A percentile compares a stretch with the other conserved stretches of the same genome.
Conservation (phyloP, 2,888 invertebrate genomes). For the Danaus chrysippus region DNA sequence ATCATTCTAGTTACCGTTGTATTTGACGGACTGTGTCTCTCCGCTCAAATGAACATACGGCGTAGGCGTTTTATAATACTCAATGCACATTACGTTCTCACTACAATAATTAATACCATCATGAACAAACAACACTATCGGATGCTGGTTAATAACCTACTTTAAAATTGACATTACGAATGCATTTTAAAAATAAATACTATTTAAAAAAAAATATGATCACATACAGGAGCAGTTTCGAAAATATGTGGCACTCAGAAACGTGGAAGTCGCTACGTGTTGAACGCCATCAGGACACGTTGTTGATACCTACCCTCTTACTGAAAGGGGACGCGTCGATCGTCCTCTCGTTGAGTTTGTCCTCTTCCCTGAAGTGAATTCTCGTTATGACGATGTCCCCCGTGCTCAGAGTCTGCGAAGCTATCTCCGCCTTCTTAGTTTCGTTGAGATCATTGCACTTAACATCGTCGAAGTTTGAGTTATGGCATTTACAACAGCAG, state of each 20-base stretch:
- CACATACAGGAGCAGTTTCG: slow-evolving; percentile 61
- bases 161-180: slow-evolving; percentile 30
- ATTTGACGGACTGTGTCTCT: slow-evolving; percentile 67
- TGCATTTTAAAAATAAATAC: slow-evolving; percentile 46
- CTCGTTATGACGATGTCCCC: slow-evolving; percentile 95
- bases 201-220: slow-evolving; percentile 57
- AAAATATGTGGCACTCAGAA: slow-evolving; percentile 70
- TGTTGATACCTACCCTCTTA: slow-evolving; percentile 65
- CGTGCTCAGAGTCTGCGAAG: slow-evolving; percentile 92
- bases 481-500: slow-evolving; percentile 80
- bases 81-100: slow-evolving; percentile 60
- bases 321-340: slow-evolving; percentile 68
- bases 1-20: slow-evolving; percentile 68
- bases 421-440: slow-evolving; percentile 75
- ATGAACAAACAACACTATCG: slow-evolving; percentile 60
- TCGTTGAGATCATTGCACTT: slow-evolving; percentile 72
- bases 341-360: slow-evolving; percentile 67
- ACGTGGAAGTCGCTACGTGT: slow-evolving; percentile 51
- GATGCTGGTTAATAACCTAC: slow-evolving; percentile 44
- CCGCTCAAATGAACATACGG: slow-evolving; percentile 74
- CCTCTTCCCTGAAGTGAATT: slow-evolving; percentile 80
- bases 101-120: slow-evolving; percentile 64
- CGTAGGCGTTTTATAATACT: slow-evolving; percentile 58
- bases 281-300: slow-evolving; percentile 69
- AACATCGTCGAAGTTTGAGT: slow-evolving; percentile 57